Conservation (phyloP, 2,888 invertebrate genomes). For the Xylophagus ater region DNA sequence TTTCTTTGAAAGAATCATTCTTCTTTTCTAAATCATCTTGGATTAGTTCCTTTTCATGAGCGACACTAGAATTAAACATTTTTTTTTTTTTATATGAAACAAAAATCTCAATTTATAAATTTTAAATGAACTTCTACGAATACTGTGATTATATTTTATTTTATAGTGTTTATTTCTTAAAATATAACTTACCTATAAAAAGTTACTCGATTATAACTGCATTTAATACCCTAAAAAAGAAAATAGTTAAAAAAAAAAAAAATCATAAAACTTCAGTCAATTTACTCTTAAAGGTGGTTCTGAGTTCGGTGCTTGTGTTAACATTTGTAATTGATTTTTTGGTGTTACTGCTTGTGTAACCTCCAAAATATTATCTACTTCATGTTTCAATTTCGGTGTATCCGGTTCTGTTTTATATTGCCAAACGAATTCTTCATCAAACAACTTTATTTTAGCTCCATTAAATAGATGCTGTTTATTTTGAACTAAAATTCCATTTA, state of each 20-base stretch:
- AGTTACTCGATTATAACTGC: no score
- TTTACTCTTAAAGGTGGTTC: slow-evolving; percentile 29
- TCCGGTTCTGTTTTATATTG: slow-evolving; percentile 18
- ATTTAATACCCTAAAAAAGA: no score
- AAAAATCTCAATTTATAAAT: no score
- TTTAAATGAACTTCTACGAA: no score
- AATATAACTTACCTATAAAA: no score
- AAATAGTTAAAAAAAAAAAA: not conserved
- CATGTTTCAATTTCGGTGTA: slow-evolving; percentile 12
- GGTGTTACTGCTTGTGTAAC: slow-evolving; percentile 19
- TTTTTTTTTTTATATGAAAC: no score
- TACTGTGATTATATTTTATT: no score
- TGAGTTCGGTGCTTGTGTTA: slow-evolving; percentile 28
- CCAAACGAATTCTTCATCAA: slow-evolving; percentile 32
- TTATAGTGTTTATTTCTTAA: no score
- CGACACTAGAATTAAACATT: no score
- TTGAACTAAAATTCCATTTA: slow-evolving; percentile 26
- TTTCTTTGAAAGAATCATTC: no score
- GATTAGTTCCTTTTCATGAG: no score
- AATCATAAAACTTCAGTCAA: not conserved
- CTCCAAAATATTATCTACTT: slow-evolving; percentile 7
- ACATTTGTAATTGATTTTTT: slow-evolving; percentile 17
- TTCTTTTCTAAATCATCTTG: no score
- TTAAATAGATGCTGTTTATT: slow-evolving; percentile 27
- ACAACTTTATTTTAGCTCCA: slow-evolving; percentile 28